A percentile compares a stretch with the other conserved stretches of the same genome.
Conservation (phyloP, 2,888 invertebrate genomes). For the Drosophila mulleri region DNA sequence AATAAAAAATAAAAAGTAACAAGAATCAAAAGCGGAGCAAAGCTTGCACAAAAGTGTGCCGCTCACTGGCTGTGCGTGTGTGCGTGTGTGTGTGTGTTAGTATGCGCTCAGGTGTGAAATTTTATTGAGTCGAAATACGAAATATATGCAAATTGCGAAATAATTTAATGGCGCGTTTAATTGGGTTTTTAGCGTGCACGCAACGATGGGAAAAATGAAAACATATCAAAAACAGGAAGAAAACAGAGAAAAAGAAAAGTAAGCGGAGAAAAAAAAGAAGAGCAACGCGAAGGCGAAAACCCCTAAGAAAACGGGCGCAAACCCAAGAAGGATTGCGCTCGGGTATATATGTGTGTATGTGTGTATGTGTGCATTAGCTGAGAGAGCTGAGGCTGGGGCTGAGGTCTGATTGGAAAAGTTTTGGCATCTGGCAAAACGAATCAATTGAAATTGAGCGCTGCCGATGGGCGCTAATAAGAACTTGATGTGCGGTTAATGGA, state of each 20-base stretch:
- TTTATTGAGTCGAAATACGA: slow-evolving; percentile 79
- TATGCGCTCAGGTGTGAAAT: slow-evolving; percentile 73
- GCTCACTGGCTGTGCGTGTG: slow-evolving; percentile 18
- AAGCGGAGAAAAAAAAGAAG: slow-evolving; percentile 3
- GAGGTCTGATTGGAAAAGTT: slow-evolving; percentile 74
- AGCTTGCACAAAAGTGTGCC: slow-evolving; percentile 29
- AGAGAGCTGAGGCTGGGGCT: not conserved
- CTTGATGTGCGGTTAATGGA: slow-evolving; percentile 78
- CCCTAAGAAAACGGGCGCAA: slow-evolving; percentile 14
- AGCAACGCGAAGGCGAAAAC: not conserved
- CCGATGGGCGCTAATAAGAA: slow-evolving; percentile 74
- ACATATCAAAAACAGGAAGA: slow-evolving; percentile 41
- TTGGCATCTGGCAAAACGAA: slow-evolving; percentile 60
- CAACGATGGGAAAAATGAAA: slow-evolving; percentile 57
- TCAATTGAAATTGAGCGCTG: slow-evolving; percentile 73
- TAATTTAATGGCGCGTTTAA: slow-evolving; percentile 80
- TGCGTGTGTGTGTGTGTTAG: slow-evolving; percentile 42
- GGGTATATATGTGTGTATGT: not conserved
- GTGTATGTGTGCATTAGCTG: not conserved
- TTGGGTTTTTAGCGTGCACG: slow-evolving; percentile 75
- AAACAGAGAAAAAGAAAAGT: no score
- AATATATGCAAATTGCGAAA: slow-evolving; percentile 79
- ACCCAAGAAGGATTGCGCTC: slow-evolving; percentile 65
- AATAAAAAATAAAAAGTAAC: slow-evolving; percentile 19
- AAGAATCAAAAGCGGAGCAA: slow-evolving; percentile 17